Conservation (phyloP, 2,113 vertebrate species). For the Candoia aspera region DNA sequence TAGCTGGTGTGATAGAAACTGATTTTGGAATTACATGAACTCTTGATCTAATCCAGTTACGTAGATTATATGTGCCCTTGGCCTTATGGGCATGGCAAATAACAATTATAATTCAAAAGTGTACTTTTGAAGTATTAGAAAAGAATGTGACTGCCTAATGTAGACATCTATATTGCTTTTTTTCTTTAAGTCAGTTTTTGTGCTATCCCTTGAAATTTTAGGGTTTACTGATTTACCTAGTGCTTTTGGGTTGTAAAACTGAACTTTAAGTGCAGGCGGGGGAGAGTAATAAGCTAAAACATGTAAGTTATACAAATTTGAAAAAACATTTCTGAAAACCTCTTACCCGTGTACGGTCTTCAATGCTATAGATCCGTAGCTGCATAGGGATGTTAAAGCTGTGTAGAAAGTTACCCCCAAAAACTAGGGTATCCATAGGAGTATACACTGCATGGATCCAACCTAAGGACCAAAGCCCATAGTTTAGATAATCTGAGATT, state of each 20-base stretch:
- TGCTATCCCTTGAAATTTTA: not conserved
- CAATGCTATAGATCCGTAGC: conserved; percentile 95
- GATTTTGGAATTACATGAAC: not conserved
- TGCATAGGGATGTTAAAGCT: conserved; percentile 99
- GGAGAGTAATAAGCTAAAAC: not conserved
- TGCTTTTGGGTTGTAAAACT: not conserved
- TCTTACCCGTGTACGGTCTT: conserved; percentile 94
- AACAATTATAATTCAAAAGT: not conserved
- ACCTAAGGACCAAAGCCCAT: conserved; percentile 72
- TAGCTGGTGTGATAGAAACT: not conserved
- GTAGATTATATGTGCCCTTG: not conserved
- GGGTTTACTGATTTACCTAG: not conserved
- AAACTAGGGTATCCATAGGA: conserved; percentile 94
- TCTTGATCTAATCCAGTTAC: not conserved
- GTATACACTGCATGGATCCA: conserved; percentile 99
- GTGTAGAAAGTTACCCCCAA: conserved; percentile 97
- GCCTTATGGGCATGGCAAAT: not conserved
- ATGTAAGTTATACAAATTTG: not conserved
- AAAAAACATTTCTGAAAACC: not conserved
- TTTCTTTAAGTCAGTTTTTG: not conserved
- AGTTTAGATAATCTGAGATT: not conserved
- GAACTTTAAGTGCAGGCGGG: not conserved
- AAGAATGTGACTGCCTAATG: not conserved
- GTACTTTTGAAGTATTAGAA: accelerated
- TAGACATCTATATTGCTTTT: not conserved